Percentiles rank a stretch among this genome's conserved stretches.
Evolutionary conservation across 2,888 invertebrate species (phyloP).

Genomic region (Eugnorisma glareosa): DNA sequence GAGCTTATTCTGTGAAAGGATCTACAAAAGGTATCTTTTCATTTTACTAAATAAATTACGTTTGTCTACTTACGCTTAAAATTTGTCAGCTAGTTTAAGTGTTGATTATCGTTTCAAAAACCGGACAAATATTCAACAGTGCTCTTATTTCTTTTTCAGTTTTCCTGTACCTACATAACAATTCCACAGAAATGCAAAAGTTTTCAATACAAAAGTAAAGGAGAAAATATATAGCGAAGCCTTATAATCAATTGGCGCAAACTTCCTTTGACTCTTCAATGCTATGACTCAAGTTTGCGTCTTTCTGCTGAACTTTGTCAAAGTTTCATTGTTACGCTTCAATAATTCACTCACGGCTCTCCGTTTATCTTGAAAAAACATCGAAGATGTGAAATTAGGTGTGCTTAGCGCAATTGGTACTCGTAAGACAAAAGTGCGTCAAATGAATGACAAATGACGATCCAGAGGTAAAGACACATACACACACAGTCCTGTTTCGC

Average conservation of each 20-base stretch:
- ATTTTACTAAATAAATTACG: not conserved
- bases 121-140: not conserved
- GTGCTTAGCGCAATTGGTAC: not conserved
- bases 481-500: too few relatives aligned
- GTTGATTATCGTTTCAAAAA: not conserved
- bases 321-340: slow-evolving; percentile 12
- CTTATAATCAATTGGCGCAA: slow-evolving; percentile 10
- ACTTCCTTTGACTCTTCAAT: slow-evolving; percentile 43
- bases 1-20: too few relatives aligned
- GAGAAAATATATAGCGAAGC: not conserved
- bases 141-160: not conserved
- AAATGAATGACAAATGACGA: too few relatives aligned
- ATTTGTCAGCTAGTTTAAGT: not conserved
- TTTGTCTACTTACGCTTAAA: not conserved
- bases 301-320: slow-evolving; percentile 16
- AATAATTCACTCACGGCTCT: not conserved
- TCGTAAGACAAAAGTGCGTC: too few relatives aligned
- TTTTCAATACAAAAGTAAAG: not conserved
- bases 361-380: not conserved
- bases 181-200: slow-evolving; percentile 1
- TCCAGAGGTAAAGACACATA: not conserved
- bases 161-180: not conserved
- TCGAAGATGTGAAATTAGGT: not conserved
- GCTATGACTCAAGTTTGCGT: slow-evolving; percentile 31
- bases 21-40: too few relatives aligned